Percentiles rank a stretch among this genome's conserved stretches.
Conservation (phyloP, 2,113 vertebrate species). For the Ammodytes marinus region DNA sequence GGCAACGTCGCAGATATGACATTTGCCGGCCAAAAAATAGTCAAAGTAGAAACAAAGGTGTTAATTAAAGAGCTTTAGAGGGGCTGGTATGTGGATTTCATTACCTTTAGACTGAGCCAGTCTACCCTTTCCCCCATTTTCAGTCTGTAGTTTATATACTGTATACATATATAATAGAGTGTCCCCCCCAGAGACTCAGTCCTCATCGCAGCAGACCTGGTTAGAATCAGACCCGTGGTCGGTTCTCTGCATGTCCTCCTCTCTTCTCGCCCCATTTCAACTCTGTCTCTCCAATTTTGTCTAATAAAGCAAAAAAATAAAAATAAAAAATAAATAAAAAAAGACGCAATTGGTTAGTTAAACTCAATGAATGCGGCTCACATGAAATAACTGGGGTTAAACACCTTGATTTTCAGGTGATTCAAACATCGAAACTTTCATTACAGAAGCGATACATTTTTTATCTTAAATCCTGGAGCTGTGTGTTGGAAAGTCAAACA, state of each 20-base stretch:
- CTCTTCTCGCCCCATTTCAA: no score
- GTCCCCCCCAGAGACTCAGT: no score
- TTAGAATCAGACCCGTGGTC: no score
- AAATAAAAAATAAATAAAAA: no score
- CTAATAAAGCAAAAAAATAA: no score
- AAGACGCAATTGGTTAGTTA: no score
- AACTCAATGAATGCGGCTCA: not conserved
- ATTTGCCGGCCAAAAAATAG: constrained; percentile 3
- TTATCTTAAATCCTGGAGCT: not conserved
- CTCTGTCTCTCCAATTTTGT: no score
- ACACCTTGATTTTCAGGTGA: not conserved
- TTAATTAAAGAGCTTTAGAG: not conserved
- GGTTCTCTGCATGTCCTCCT: no score
- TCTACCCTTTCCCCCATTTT: not conserved
- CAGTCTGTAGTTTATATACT: not conserved
- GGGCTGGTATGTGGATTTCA: not conserved
- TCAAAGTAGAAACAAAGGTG: not conserved
- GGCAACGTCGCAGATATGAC: not conserved
- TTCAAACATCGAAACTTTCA: not conserved
- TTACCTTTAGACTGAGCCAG: constrained; percentile 2
- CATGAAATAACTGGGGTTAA: not conserved
- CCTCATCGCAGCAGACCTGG: no score
- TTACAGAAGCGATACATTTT: not conserved
- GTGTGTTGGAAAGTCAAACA: not conserved
- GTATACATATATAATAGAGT: no score